Base-by-base conservation (phyloP, 2,797 vertebrate genomes). In the Apodemus agrarius region DNA sequence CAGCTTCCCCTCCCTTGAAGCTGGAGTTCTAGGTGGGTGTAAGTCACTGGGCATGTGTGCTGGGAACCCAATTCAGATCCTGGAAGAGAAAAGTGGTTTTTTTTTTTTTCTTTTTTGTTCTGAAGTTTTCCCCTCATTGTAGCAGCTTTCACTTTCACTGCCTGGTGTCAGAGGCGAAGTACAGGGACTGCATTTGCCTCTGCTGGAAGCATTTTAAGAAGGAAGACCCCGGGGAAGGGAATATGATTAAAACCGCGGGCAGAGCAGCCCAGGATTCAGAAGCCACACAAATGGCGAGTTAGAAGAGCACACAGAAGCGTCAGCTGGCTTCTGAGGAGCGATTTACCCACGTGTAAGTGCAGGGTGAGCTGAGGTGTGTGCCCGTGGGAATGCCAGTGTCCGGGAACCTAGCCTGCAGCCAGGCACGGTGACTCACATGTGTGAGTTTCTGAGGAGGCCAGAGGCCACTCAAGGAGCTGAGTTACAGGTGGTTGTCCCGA, bases 141-240 rank as follows among this genome's bases (percentile, higher is more conserved):
- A 43, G 8, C 61, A 89, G 69, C 94, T 96, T 96, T 97, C 87
- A 81, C 67, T 97, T 97, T 97, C 34, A 0, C 17, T 57, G 29
- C 57, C 63, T 93, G 75, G 61, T 52, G 59, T 82, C 89, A 90
- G 19, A 86, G 83, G 59, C 34, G 37, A 76, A 94, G 26, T 10
- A 63, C 57, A 11, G 63, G 89, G 54, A 29, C 13, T 24, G 10
- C 54, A 5, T 49, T 59, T 52, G 91, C 82, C 91, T 96, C 69
- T 94, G 59, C 82, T 16, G 49, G 52, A 85, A 87, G 78, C 80
- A 61, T 94, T 92, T 81, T 76, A 84, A 89, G 80, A 80, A 86
- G 49, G 93, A 57, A 37, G 24, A 69, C 34, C 74, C 3, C 2
- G 5, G 54, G 54, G 90, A 34, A 86, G 61, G 26, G 49, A 89